These are phyloP conservation scores for Anguilla anguilla DNA, from an alignment of 2,797 vertebrate genomes.

Conservation along the genomic window DNA sequence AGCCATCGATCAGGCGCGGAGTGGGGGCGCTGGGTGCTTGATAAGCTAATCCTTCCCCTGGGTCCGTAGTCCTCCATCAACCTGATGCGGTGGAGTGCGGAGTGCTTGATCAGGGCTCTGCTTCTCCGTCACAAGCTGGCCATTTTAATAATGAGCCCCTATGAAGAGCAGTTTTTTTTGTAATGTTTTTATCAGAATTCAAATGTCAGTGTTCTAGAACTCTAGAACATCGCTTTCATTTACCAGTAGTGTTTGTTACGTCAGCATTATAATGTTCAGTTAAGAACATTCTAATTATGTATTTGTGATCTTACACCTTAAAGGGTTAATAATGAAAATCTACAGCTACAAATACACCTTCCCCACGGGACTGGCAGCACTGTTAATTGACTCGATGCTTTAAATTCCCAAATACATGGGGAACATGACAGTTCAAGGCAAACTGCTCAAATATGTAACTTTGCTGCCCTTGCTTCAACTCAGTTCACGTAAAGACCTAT, in stretches of 20 bases:
- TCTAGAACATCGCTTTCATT: background rate
- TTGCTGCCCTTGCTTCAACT: conserved; percentile 50
- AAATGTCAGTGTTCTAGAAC: background rate
- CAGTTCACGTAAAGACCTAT: background rate
- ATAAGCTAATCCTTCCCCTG: conserved; percentile 76
- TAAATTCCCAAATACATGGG: conserved; percentile 57
- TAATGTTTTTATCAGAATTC: background rate
- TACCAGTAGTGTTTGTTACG: background rate
- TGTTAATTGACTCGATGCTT: conserved; percentile 55
- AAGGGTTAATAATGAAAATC: background rate
- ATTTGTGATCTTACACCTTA: background rate
- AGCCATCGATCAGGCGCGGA: conserved; percentile 73
- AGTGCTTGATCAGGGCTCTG: background rate
- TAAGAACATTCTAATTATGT: background rate
- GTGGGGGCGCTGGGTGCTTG: conserved; percentile 67
- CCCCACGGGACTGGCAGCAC: conserved; percentile 59
- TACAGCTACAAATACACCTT: conserved; percentile 41
- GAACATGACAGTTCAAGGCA: conserved; percentile 60
- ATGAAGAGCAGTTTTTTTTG: background rate
- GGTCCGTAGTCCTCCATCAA: conserved; percentile 56
- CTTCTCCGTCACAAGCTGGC: background rate
- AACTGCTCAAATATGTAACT: conserved; percentile 56
- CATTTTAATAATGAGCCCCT: conserved; percentile 10
- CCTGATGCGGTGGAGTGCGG: conserved; percentile 49
- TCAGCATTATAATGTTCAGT: background rate